Conservation (phyloP, 2,113 vertebrate genomes). For the Scatophagus argus region DNA sequence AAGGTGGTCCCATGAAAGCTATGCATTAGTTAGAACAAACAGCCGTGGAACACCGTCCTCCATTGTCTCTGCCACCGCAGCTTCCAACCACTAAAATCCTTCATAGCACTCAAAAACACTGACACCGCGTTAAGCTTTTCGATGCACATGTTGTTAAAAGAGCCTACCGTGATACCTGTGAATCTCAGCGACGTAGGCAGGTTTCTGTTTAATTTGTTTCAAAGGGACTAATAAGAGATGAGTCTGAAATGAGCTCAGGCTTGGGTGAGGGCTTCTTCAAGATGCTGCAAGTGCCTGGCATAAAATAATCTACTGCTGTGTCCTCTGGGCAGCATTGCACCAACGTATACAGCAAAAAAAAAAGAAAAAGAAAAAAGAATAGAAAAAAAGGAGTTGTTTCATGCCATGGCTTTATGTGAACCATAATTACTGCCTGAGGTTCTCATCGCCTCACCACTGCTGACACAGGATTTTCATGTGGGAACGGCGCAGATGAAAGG, state of each 20-base stretch:
- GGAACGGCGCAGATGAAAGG: conserved; percentile 47
- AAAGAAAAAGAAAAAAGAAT: not conserved
- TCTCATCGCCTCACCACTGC: conserved; percentile 28
- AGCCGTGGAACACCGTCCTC: not conserved
- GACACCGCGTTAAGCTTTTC: not conserved
- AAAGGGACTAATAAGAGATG: conserved; percentile 61
- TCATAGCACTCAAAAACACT: conserved; percentile 35
- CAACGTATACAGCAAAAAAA: not conserved
- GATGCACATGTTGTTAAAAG: conserved; percentile 1
- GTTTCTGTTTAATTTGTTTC: conserved; percentile 61
- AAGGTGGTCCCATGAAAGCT: not conserved
- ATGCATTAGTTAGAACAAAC: not conserved
- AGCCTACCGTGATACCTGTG: conserved; percentile 21
- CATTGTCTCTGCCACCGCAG: not conserved
- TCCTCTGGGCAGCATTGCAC: conserved; percentile 10
- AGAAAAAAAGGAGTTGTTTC: conserved; percentile 11
- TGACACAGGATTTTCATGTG: conserved; percentile 52
- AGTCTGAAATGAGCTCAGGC: conserved; percentile 14
- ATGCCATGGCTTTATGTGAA: conserved; percentile 44
- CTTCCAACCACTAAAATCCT: conserved; percentile 1
- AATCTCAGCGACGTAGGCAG: conserved; percentile 14
- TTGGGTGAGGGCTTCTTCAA: not conserved
- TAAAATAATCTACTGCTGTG: not conserved
- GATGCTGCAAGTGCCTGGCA: not conserved
- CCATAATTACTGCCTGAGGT: conserved; percentile 58